A percentile compares a stretch with the other conserved stretches of the same genome.
These are phyloP conservation scores for Lagenorhynchus albirostris DNA, from an alignment of 2,113 vertebrate genomes.

Conservation along the genomic window DNA sequence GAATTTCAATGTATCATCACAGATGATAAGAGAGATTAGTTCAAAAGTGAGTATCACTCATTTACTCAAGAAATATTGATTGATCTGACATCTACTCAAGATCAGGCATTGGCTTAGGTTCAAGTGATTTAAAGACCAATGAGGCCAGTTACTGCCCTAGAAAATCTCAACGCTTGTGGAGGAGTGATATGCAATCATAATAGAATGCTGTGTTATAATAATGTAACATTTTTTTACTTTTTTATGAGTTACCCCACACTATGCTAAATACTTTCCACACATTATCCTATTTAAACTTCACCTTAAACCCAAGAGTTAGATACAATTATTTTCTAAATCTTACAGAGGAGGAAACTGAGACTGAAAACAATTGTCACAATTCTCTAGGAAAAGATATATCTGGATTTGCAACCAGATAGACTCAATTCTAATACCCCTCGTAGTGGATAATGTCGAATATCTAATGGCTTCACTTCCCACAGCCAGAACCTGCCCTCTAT, in stretches of 20 bases:
- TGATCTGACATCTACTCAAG: not conserved
- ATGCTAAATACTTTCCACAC: not conserved
- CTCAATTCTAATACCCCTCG: not conserved
- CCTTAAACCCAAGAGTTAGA: not conserved
- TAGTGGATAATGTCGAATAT: too few species aligned
- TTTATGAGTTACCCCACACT: not conserved
- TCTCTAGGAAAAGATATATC: not conserved
- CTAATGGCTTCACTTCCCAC: not conserved
- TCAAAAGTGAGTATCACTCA: not conserved
- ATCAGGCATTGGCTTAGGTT: not conserved
- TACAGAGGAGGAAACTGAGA: not conserved
- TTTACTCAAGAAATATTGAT: not conserved
- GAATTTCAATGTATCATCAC: not conserved
- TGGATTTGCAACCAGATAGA: not conserved
- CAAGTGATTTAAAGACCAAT: not conserved
- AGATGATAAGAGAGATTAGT: not conserved
- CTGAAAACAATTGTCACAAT: not conserved
- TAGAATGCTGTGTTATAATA: not conserved
- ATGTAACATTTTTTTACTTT: not conserved
- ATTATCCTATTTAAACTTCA: not conserved
- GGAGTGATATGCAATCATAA: not conserved
- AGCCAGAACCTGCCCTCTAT: not conserved
- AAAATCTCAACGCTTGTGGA: not conserved
- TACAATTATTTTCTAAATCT: slow-evolving; percentile 6
- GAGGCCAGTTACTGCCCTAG: not conserved